These are phyloP conservation scores for Spermophilus dauricus DNA, from an alignment of 2,113 vertebrate species.

Conservation along the genomic window DNA sequence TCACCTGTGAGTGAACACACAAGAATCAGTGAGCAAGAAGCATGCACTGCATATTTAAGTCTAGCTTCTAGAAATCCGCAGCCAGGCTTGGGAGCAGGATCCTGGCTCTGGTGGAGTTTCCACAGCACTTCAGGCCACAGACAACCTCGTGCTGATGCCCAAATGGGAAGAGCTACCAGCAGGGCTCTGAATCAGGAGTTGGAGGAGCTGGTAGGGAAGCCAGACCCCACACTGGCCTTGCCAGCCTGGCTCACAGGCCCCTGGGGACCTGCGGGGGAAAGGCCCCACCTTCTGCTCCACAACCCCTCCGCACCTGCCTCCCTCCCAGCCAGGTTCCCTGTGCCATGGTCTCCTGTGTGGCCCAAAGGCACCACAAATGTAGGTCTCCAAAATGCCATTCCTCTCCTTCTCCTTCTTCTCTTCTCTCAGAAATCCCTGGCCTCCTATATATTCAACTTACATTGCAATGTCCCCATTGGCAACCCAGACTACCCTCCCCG, in stretches of 20 bases:
- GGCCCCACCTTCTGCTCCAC: too few relatives aligned
- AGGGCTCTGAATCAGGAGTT: rapidly evolving
- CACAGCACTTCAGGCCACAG: rapidly evolving
- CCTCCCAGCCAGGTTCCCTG: background rate
- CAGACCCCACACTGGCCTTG: rapidly evolving
- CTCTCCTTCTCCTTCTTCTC: background rate
- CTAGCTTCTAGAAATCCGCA: rapidly evolving
- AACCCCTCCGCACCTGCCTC: background rate
- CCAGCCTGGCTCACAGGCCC: background rate
- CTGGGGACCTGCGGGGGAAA: rapidly evolving
- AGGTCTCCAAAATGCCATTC: background rate
- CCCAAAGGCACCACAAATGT: rapidly evolving
- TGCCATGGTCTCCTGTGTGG: background rate
- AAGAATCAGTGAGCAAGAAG: rapidly evolving
- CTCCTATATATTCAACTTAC: background rate
- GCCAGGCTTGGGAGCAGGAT: rapidly evolving
- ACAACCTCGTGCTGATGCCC: rapidly evolving
- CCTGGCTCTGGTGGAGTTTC: rapidly evolving
- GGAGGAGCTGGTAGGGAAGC: background rate
- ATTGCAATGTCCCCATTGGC: rapidly evolving
- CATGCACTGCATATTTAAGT: rapidly evolving
- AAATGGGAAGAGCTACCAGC: rapidly evolving
- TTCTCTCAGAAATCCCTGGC: background rate
- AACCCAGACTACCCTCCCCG: background rate
- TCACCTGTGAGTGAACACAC: rapidly evolving